phyloP scores from a whole-genome alignment of 2,113 vertebrate genomes.

The Smithornis capensis region DNA sequence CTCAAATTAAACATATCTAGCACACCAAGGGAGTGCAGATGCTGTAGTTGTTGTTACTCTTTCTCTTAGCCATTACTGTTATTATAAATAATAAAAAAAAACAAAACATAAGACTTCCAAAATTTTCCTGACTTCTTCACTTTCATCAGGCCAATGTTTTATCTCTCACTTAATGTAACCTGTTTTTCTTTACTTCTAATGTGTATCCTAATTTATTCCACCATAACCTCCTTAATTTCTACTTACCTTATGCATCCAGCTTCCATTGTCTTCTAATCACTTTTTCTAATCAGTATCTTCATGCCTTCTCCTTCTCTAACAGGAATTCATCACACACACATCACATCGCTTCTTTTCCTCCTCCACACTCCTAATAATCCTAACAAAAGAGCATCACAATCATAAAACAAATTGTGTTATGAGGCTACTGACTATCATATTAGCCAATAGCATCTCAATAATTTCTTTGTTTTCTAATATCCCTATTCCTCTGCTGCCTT shows the following conservation, averaged over 20 bases:
- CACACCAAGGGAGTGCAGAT: neutral
- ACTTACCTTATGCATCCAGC: neutral
- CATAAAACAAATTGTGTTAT: neutral
- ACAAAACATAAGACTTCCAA: rapidly evolving
- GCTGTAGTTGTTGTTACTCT: neutral
- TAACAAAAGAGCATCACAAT: neutral
- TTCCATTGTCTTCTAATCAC: neutral
- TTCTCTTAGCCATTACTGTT: neutral
- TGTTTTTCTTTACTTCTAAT: neutral
- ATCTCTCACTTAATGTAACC: neutral
- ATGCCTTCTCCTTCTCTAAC: neutral
- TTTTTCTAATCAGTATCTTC: neutral
- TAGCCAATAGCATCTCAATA: neutral
- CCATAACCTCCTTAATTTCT: neutral
- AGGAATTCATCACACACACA: neutral
- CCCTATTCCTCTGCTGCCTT: neutral
- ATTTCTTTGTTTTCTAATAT: neutral
- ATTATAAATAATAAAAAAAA: neutral
- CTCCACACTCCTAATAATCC: neutral
- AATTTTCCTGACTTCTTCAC: neutral
- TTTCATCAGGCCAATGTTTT: neutral
- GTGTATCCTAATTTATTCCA: neutral
- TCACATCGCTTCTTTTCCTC: neutral
- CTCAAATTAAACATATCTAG: neutral
- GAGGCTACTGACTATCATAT: neutral